These are phyloP conservation scores for Megamerina dolium DNA, from an alignment of 2,888 invertebrate genomes.

Conservation along the genomic window DNA sequence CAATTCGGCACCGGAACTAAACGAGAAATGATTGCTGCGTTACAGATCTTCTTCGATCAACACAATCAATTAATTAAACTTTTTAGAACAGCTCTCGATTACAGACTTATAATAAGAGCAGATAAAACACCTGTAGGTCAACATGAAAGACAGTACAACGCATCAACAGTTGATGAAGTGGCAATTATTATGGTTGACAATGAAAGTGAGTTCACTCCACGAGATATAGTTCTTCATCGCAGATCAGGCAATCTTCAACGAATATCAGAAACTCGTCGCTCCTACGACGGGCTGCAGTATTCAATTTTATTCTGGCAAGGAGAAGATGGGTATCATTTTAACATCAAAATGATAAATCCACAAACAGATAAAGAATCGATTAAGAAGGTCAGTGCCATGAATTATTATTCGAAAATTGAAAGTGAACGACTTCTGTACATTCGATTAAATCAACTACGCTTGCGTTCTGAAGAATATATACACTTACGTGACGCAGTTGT, in stretches of 20 bases:
- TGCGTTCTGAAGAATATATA: slow-evolving; percentile 30
- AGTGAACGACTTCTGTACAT: slow-evolving; percentile 30
- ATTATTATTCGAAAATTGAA: slow-evolving; percentile 38
- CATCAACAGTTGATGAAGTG: slow-evolving; percentile 40
- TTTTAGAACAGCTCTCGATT: slow-evolving; percentile 33
- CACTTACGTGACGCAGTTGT: slow-evolving; percentile 35
- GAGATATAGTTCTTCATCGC: slow-evolving; percentile 34
- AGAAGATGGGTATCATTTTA: slow-evolving; percentile 13
- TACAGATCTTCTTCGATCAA: slow-evolving; percentile 23
- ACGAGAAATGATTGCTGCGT: slow-evolving; percentile 6
- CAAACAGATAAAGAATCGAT: too few relatives aligned
- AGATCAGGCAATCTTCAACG: slow-evolving; percentile 23
- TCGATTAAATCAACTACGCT: slow-evolving; percentile 30
- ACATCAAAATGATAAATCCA: slow-evolving; percentile 9
- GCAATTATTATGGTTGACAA: slow-evolving; percentile 39
- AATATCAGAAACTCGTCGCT: slow-evolving; percentile 28
- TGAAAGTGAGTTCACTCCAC: slow-evolving; percentile 27
- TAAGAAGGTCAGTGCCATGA: too few relatives aligned
- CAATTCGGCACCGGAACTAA: neutral
- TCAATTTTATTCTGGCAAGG: slow-evolving; percentile 25
- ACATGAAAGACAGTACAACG: slow-evolving; percentile 36
- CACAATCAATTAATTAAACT: slow-evolving; percentile 31
- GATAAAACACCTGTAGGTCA: slow-evolving; percentile 35
- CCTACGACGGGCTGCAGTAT: slow-evolving; percentile 28
- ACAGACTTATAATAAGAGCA: slow-evolving; percentile 36